Evolutionary conservation across 2,797 vertebrate species (phyloP).

Genomic region (Knipowitschia caucasica): DNA sequence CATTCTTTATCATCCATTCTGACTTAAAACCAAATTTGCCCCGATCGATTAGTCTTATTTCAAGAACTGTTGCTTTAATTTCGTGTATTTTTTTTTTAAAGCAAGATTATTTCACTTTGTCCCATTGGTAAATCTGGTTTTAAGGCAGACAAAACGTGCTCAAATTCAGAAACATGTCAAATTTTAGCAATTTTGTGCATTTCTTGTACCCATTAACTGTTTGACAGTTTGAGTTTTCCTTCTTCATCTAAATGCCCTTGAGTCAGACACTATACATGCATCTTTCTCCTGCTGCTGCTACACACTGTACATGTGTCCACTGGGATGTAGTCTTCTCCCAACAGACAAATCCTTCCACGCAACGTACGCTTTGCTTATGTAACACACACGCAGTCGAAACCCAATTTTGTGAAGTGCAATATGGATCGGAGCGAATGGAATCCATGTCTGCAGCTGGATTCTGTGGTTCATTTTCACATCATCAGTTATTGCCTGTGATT

Average conservation of each 20-base stretch:
- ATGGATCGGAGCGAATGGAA: not conserved
- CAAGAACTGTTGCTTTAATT: too few relatives aligned
- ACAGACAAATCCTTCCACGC: not conserved
- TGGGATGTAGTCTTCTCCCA: not conserved
- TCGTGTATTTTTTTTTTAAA: too few relatives aligned
- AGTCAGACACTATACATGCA: not conserved
- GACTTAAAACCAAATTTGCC: too few relatives aligned
- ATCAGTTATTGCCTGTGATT: constrained; percentile 2
- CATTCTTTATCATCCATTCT: too few relatives aligned
- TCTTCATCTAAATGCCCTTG: not conserved
- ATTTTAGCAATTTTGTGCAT: too few relatives aligned
- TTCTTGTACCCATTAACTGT: not conserved
- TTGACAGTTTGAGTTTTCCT: not conserved
- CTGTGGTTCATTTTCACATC: not conserved
- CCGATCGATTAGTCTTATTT: too few relatives aligned
- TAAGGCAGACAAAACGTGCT: too few relatives aligned
- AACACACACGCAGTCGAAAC: not conserved
- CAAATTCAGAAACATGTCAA: too few relatives aligned
- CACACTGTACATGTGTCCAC: not conserved
- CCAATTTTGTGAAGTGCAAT: not conserved
- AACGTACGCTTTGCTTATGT: not conserved
- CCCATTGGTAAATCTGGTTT: too few relatives aligned
- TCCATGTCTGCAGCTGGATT: not conserved
- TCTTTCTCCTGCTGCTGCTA: not conserved
- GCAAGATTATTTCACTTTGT: too few relatives aligned